phyloP scores from a whole-genome alignment of 2,888 invertebrate species.

The Leucophenga montana region DNA sequence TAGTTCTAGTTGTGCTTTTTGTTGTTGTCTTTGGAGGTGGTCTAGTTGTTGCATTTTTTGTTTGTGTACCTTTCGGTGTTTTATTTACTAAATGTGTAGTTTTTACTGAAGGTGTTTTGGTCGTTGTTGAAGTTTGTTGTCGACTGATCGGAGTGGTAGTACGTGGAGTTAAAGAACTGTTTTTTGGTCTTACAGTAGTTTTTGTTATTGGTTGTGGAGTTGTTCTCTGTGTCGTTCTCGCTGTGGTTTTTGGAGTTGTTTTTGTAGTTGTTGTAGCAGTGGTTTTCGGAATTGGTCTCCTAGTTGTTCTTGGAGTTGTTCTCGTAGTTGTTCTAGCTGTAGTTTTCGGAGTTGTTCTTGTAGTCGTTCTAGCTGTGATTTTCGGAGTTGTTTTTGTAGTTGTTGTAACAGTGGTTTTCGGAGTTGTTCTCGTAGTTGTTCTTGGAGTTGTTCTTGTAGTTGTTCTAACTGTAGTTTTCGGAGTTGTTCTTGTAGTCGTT shows the following conservation, averaged over 20 bases:
- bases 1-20: conserved; percentile 32
- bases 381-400: conserved; percentile 31
- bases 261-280: conserved; percentile 23
- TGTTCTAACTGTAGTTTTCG: conserved; percentile 38
- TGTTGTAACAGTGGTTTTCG: conserved; percentile 38
- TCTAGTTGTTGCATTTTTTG: conserved; percentile 3
- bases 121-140: not conserved
- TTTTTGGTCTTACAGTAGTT: conserved; percentile 29
- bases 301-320: conserved; percentile 28
- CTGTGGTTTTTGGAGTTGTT: conserved; percentile 33
- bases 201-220: conserved; percentile 33
- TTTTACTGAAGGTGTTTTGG: conserved; percentile 26
- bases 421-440: conserved; percentile 21
- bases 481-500: conserved; percentile 24
- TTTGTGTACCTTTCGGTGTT: not conserved
- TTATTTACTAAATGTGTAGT: not conserved
- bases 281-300: conserved; percentile 23
- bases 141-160: not conserved
- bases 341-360: conserved; percentile 27
- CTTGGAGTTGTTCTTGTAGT: conserved; percentile 34
- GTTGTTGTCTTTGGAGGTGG: not conserved
- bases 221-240: conserved; percentile 34
- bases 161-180: conserved; percentile 20
- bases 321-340: conserved; percentile 24
- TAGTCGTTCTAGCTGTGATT: conserved; percentile 29